phyloP scores from a whole-genome alignment of 2,113 vertebrate species.

The Peromyscus leucopus region DNA sequence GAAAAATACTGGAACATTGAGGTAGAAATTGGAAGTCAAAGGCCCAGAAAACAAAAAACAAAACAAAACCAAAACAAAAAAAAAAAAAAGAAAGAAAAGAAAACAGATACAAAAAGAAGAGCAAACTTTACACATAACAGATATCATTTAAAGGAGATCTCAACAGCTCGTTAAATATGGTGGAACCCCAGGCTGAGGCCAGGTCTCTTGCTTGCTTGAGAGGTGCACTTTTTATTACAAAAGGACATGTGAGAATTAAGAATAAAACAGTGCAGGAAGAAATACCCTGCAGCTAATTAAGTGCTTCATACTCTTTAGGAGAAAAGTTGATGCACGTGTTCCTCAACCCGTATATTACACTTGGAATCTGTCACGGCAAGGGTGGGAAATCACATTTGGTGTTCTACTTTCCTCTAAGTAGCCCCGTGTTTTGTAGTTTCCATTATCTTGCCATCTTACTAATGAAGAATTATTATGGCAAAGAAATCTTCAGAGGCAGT shows the following conservation, averaged over 20 bases:
- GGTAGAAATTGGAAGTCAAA: constrained; percentile 11
- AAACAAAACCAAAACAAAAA: not conserved
- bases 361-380: not conserved
- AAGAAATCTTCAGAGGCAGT: constrained; percentile 70
- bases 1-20: not conserved
- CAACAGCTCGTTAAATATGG: not conserved
- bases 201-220: not conserved
- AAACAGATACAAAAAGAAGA: not conserved
- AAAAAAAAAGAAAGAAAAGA: not conserved
- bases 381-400: not conserved
- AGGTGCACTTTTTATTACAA: not conserved
- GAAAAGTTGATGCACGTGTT: not conserved
- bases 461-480: constrained; percentile 78
- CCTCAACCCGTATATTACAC: not conserved
- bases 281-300: not conserved
- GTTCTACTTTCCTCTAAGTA: constrained; percentile 31
- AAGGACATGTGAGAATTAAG: not conserved
- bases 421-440: constrained; percentile 24
- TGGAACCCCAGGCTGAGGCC: not conserved
- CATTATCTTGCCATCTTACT: constrained; percentile 69
- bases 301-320: not conserved
- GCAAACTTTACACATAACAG: not conserved
- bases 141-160: constrained; percentile 20
- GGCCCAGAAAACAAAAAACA: not conserved
- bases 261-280: not conserved